Conservation (phyloP, 2,888 invertebrate genomes). For the Parascotia fuliginaria region DNA sequence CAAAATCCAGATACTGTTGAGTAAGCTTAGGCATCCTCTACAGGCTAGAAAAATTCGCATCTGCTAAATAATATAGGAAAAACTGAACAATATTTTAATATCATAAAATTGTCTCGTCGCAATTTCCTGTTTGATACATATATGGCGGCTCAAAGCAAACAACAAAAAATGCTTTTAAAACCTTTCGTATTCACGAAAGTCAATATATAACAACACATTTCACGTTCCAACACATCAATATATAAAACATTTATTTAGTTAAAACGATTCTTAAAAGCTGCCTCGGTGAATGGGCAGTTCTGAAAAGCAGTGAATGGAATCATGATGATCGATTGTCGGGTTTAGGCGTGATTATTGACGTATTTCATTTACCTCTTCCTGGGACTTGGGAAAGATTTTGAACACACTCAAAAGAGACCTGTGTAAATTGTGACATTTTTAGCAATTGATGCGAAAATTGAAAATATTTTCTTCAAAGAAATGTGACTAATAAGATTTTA, state of each 20-base stretch:
- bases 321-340: conserved; percentile 4
- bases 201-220: not conserved
- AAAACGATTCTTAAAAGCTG: conserved; percentile 2
- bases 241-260: not conserved
- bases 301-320: conserved; percentile 7
- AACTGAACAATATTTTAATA: no score
- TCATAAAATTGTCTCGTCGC: no score
- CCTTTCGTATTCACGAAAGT: no score
- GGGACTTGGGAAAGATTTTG: conserved; percentile 3
- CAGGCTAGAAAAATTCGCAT: no score
- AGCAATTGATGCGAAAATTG: not conserved
- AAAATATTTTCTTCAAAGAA: not conserved
- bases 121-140: no score
- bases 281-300: not conserved
- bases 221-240: not conserved
- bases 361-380: conserved; percentile 2
- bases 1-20: no score
- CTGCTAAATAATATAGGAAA: no score
- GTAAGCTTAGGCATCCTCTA: no score
- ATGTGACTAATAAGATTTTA: no score
- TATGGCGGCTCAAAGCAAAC: no score
- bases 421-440: conserved; percentile 6
- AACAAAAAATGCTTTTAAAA: no score
- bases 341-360: conserved; percentile 10
- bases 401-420: conserved; percentile 3